A percentile compares a stretch with the other conserved stretches of the same genome.
These are phyloP conservation scores for Cerastis rubricosa DNA, from an alignment of 2,888 invertebrate species.

Conservation along the genomic window DNA sequence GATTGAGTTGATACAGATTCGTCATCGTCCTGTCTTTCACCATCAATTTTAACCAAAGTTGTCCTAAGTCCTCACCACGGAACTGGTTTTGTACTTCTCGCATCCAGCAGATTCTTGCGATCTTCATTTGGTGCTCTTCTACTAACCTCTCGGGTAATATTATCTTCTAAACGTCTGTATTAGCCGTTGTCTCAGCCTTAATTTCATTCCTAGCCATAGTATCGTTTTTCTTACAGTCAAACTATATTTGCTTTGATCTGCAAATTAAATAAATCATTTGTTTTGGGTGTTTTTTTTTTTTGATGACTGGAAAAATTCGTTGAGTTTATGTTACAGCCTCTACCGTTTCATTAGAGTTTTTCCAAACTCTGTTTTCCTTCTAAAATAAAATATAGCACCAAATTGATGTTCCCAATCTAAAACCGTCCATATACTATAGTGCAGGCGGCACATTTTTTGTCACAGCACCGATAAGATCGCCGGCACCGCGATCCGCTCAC, in stretches of 20 bases:
- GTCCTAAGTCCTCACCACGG: accelerated
- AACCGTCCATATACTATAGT: conserved; percentile 57
- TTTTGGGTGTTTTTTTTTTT: background rate
- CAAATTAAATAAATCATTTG: accelerated
- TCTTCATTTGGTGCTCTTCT: background rate
- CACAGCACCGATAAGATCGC: conserved; percentile 82
- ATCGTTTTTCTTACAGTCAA: too few relatives aligned
- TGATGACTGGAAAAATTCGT: background rate
- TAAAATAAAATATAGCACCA: background rate
- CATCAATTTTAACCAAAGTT: background rate
- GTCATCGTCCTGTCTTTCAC: background rate
- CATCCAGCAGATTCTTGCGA: background rate
- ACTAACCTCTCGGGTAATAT: background rate
- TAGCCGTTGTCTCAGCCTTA: background rate
- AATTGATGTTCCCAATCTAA: background rate
- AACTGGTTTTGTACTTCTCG: background rate
- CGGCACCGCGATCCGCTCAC: conserved; percentile 76
- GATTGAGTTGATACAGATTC: too few relatives aligned
- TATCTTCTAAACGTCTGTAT: too few relatives aligned
- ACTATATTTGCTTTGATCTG: accelerated
- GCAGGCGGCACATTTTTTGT: conserved; percentile 79
- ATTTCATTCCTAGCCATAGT: background rate
- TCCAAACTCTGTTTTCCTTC: accelerated
- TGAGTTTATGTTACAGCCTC: background rate
- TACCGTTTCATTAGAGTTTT: background rate